These are phyloP conservation scores for Plecturocebus donacophilus DNA, from an alignment of 2,113 vertebrate species.

Conservation along the genomic window DNA sequence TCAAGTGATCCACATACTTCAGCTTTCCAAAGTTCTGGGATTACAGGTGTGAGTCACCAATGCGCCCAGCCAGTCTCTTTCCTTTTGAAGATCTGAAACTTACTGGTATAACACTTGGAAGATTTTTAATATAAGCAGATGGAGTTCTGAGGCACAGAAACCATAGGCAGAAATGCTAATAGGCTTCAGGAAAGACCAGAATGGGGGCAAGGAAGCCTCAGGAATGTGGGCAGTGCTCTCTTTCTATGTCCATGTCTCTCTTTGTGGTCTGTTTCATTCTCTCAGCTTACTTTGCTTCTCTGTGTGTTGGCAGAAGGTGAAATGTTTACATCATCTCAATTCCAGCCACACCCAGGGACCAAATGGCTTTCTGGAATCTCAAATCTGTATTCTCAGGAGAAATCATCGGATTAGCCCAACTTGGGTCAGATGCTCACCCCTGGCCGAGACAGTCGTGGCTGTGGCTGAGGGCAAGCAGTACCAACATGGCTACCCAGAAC, in stretches of 20 bases:
- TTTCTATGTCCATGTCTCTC: not conserved
- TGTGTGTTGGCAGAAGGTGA: not conserved
- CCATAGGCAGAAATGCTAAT: not conserved
- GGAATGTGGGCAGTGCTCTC: not conserved
- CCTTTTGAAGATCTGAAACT: not conserved
- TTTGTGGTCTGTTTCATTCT: not conserved
- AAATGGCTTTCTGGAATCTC: not conserved
- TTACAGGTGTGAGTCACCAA: too few species aligned
- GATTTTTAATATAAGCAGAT: not conserved
- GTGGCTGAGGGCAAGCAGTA: not conserved
- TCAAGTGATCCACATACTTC: too few species aligned
- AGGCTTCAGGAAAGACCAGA: not conserved
- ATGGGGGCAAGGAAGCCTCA: not conserved
- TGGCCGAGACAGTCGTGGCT: not conserved
- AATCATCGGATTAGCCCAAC: not conserved
- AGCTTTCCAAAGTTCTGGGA: too few species aligned
- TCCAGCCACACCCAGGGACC: not conserved
- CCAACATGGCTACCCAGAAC: not conserved
- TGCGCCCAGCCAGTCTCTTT: not conserved
- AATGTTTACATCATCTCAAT: not conserved
- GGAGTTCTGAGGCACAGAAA: not conserved
- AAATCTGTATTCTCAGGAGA: slow-evolving; percentile 16
- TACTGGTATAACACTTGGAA: not conserved
- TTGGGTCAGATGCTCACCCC: not conserved
- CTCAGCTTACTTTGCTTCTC: not conserved